phyloP scores from a whole-genome alignment of 1,140 invertebrate species.

The Ruditapes philippinarum region DNA sequence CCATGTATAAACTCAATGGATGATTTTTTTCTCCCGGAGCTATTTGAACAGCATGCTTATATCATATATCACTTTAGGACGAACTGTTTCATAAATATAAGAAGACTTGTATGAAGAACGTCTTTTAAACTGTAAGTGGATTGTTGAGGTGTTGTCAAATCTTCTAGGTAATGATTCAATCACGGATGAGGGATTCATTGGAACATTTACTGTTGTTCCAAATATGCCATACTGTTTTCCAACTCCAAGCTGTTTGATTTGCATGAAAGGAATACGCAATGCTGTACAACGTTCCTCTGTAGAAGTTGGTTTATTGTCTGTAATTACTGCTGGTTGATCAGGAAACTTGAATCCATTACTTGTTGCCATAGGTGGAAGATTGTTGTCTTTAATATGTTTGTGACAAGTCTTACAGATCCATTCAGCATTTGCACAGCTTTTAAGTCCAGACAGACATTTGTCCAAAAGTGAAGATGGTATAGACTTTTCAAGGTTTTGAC shows the following conservation, averaged over 20 bases:
- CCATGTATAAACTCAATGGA: conserved; percentile 64
- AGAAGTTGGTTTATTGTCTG: conserved; percentile 10
- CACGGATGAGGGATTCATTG: conserved; percentile 55
- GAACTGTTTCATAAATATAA: conserved; percentile 51
- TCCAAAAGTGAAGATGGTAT: conserved; percentile 35
- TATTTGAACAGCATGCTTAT: conserved; percentile 59
- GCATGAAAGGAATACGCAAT: conserved; percentile 63
- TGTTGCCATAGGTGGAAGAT: conserved; percentile 46
- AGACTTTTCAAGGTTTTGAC: background rate
- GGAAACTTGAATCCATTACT: conserved; percentile 42
- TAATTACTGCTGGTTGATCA: background rate
- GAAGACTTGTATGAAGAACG: conserved; percentile 23
- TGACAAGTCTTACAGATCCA: conserved; percentile 68
- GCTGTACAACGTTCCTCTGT: conserved; percentile 51
- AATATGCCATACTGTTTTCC: conserved; percentile 60
- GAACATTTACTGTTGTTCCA: conserved; percentile 68
- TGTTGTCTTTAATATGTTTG: conserved; percentile 18
- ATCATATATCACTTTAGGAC: conserved; percentile 65
- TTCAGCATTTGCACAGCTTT: conserved; percentile 34
- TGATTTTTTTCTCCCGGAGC: conserved; percentile 65
- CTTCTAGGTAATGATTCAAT: conserved; percentile 40
- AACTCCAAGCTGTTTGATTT: conserved; percentile 52
- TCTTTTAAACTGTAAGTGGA: conserved; percentile 51
- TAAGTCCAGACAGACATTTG: conserved; percentile 1
- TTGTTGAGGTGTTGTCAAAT: conserved; percentile 57